Conservation (phyloP, 1,140 invertebrate genomes). For the Ptiloglossa arizonensis region DNA sequence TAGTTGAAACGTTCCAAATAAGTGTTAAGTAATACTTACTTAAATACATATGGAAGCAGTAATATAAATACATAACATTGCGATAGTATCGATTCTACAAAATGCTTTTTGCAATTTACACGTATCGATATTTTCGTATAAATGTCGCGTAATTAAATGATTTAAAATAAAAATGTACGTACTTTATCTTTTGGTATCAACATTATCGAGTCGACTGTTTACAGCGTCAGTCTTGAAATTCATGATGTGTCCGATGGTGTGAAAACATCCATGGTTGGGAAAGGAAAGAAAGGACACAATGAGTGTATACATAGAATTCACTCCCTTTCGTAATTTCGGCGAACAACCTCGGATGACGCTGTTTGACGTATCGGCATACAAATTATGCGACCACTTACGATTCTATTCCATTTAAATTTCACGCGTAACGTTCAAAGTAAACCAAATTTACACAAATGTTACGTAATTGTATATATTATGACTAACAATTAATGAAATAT, state of each 20-base stretch:
- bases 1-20: no score
- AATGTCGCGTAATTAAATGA: no score
- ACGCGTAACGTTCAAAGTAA: not conserved
- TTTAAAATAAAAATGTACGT: no score
- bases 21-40: no score
- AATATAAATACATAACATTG: no score
- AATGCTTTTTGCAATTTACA: no score
- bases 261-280: conserved; percentile 3
- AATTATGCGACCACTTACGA: conserved; percentile 22
- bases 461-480: no score
- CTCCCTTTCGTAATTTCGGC: conserved; percentile 51
- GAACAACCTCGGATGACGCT: conserved; percentile 43
- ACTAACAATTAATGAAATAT: no score
- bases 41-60: no score
- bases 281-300: conserved; percentile 6
- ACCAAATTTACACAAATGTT: no score
- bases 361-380: conserved; percentile 53
- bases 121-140: no score
- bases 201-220: not conserved
- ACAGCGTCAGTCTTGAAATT: conserved; percentile 1
- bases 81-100: no score
- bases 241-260: not conserved
- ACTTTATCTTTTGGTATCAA: not conserved
- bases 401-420: conserved; percentile 27
- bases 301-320: not conserved